Conservation (phyloP, 2,888 invertebrate genomes). For the Alviniconcha strummeri region DNA sequence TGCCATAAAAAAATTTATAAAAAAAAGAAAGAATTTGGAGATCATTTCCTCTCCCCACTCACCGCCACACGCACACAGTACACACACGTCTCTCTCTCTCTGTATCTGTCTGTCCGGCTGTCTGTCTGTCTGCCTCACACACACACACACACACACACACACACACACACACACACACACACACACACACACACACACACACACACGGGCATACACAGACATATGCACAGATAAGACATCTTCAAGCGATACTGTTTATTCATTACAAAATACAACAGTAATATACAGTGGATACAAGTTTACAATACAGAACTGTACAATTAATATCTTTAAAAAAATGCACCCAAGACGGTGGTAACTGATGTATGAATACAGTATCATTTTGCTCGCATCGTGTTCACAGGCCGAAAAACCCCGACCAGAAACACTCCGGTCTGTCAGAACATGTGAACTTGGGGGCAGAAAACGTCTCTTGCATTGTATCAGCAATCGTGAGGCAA, state of each 20-base stretch:
- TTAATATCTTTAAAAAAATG: constrained; percentile 4
- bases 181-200: constrained; percentile 2
- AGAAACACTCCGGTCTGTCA: neutral
- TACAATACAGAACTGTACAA: neutral
- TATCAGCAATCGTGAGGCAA: neutral
- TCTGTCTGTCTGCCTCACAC: neutral
- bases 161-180: constrained; percentile 1
- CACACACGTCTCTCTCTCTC: neutral
- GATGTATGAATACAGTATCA: neutral
- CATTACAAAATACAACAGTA: constrained; percentile 6
- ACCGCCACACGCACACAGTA: neutral
- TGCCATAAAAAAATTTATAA: too few species aligned
- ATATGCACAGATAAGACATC: neutral
- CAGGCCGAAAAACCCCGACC: neutral
- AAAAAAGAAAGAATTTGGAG: too few species aligned
- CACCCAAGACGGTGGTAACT: too few species aligned
- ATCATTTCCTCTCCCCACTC: neutral
- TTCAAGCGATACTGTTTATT: constrained; percentile 18
- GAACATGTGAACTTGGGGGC: neutral
- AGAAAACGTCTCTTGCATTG: neutral
- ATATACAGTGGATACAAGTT: neutral
- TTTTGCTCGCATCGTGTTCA: too few species aligned
- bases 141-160: neutral
- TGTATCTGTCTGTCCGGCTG: too few species aligned
- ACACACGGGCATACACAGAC: neutral